Conservation (phyloP, 2,797 vertebrate genomes). For the Notolepis coatsorum region DNA sequence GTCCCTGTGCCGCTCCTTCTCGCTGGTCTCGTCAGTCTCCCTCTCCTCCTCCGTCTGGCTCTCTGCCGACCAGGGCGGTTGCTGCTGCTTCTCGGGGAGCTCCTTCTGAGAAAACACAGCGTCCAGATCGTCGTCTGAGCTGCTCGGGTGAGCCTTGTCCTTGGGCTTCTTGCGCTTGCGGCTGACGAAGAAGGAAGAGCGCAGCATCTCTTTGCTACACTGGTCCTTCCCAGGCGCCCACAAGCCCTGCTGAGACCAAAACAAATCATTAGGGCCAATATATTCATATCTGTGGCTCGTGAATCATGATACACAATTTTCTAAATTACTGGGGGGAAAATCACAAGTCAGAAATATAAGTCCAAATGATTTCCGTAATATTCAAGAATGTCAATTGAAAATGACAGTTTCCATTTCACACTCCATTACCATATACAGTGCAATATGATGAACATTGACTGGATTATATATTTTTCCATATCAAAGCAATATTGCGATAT, state of each 20-base stretch:
- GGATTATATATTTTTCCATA: no score
- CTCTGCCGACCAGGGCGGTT: constrained; percentile 59
- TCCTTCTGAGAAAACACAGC: constrained; percentile 89
- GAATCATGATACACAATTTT: no score
- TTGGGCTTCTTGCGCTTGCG: constrained; percentile 97
- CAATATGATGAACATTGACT: no score
- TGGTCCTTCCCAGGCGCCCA: constrained; percentile 98
- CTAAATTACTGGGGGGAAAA: no score
- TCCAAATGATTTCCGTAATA: no score
- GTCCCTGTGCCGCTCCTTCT: constrained; percentile 59
- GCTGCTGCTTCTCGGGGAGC: constrained; percentile 72
- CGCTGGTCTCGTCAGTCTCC: constrained; percentile 44
- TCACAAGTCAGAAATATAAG: no score
- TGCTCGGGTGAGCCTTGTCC: constrained; percentile 93
- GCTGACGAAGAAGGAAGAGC: constrained; percentile 96
- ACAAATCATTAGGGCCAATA: no score
- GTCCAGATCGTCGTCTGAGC: constrained; percentile 97
- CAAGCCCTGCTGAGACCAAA: constrained; percentile 85
- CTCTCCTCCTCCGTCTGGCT: constrained; percentile 57
- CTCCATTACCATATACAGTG: no score
- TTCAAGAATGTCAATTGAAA: no score
- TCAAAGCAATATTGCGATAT: no score
- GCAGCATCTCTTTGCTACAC: constrained; percentile 96
- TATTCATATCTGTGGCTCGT: no score
- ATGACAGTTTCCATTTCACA: no score